Evolutionary conservation across 2,113 vertebrate genomes (phyloP).

Genomic region (Clarias magur): DNA sequence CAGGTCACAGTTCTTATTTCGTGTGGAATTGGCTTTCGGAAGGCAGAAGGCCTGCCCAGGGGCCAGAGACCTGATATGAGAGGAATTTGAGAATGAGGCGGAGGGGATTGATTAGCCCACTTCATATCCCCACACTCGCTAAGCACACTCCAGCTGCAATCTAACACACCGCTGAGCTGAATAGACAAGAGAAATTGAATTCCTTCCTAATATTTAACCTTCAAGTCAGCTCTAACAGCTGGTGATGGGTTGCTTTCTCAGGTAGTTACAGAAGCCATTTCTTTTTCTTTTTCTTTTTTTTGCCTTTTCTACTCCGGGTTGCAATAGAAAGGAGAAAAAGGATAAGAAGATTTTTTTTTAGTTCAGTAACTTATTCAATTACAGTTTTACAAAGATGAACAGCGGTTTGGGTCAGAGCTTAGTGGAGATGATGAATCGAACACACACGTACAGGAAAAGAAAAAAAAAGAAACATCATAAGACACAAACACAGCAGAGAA

Average conservation of each 20-base stretch:
- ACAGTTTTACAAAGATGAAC: slow-evolving; percentile 67
- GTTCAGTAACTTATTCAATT: slow-evolving; percentile 71
- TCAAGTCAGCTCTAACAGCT: slow-evolving; percentile 96
- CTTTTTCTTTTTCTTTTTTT: slow-evolving; percentile 69
- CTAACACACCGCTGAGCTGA: slow-evolving; percentile 99
- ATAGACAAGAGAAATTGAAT: slow-evolving; percentile 99
- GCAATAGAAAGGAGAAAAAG: slow-evolving; percentile 59
- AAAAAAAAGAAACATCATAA: slow-evolving; percentile 55
- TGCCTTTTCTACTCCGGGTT: slow-evolving; percentile 57
- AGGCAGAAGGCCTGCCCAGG: slow-evolving; percentile 92
- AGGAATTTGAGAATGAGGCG: slow-evolving; percentile 96
- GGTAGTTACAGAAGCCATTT: slow-evolving; percentile 85
- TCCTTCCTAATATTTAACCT: slow-evolving; percentile 99
- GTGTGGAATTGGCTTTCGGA: slow-evolving; percentile 98
- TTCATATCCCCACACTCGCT: slow-evolving; percentile 97
- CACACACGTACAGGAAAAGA: slow-evolving; percentile 49
- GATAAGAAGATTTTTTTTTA: slow-evolving; percentile 65
- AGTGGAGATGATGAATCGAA: slow-evolving; percentile 17
- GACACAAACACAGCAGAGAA: slow-evolving; percentile 65
- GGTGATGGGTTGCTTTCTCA: slow-evolving; percentile 92
- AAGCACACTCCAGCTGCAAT: slow-evolving; percentile 97
- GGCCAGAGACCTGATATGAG: slow-evolving; percentile 96
- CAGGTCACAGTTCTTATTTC: slow-evolving; percentile 98
- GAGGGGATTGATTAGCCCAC: slow-evolving; percentile 98
- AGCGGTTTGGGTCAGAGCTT: slow-evolving; percentile 52